Percentiles rank a stretch among this genome's conserved stretches.
phyloP scores from a whole-genome alignment of 2,797 vertebrate genomes.

The Taenioides sp. region DNA sequence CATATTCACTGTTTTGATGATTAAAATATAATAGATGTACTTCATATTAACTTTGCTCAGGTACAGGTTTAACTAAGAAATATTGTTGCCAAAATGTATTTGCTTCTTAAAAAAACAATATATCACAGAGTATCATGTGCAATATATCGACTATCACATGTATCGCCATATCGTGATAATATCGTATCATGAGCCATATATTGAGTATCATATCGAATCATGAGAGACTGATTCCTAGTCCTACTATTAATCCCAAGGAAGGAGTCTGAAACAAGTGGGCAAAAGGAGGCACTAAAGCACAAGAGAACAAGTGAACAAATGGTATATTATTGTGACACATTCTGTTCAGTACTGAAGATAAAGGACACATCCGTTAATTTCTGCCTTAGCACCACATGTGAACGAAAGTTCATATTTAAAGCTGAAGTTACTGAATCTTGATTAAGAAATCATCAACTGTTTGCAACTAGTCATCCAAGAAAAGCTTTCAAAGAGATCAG shows the following conservation, averaged over 20 bases:
- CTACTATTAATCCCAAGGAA: constrained; percentile 21
- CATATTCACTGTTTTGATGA: too few species aligned
- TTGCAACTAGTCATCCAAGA: background rate
- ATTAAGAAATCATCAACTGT: background rate
- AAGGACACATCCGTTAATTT: background rate
- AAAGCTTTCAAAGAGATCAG: background rate
- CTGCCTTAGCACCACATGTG: background rate
- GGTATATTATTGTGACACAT: background rate
- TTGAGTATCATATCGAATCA: too few species aligned
- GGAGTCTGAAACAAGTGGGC: constrained; percentile 38
- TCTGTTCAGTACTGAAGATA: background rate
- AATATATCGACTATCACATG: too few species aligned
- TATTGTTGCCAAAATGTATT: too few species aligned
- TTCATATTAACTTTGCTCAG: too few species aligned
- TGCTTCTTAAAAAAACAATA: too few species aligned
- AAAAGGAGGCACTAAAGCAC: constrained; percentile 31
- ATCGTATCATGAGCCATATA: too few species aligned
- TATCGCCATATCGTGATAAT: too few species aligned
- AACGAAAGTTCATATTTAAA: background rate
- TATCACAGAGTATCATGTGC: too few species aligned
- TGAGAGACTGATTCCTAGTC: too few species aligned
- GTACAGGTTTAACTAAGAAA: too few species aligned
- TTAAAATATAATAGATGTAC: too few species aligned
- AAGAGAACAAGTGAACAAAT: constrained; percentile 24
- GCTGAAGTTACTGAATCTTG: background rate